phyloP scores from a whole-genome alignment of 2,888 invertebrate species.

The Bimastos eiseni region DNA sequence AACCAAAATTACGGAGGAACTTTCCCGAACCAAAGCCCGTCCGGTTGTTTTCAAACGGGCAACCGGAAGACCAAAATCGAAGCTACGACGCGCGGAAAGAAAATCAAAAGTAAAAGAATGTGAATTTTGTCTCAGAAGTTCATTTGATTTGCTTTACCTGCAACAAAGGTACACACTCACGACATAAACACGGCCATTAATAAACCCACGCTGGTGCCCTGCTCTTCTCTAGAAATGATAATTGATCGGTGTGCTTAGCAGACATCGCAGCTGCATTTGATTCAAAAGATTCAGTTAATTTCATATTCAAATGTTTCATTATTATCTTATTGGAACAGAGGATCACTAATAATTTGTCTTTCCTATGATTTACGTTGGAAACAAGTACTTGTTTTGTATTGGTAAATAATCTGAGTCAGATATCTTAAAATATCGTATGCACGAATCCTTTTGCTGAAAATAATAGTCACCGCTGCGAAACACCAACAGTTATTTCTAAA shows the following conservation, averaged over 20 bases:
- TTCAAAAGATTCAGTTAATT: not conserved
- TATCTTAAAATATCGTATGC: too few relatives aligned
- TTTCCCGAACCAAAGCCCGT: not conserved
- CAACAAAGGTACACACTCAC: not conserved
- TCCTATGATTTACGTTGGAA: not conserved
- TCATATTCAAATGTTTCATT: not conserved
- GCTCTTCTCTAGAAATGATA: not conserved
- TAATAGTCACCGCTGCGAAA: too few relatives aligned
- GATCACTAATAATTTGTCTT: not conserved
- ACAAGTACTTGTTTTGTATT: not conserved
- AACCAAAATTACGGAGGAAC: not conserved
- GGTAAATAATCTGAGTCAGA: too few relatives aligned
- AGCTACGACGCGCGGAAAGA: not conserved
- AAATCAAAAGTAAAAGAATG: not conserved
- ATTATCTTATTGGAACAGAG: too few relatives aligned
- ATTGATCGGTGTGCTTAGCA: not conserved
- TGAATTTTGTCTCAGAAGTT: not conserved
- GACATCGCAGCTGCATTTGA: not conserved
- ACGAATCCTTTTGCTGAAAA: too few relatives aligned
- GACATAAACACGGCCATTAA: not conserved
- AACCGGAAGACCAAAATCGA: not conserved
- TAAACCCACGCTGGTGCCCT: constrained; percentile 19
- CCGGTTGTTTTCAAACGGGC: not conserved
- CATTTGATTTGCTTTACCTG: constrained; percentile 15
- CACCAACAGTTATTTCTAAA: too few relatives aligned